Base-by-base conservation (phyloP, 2,797 vertebrate species). In the Clarias platycephalus region DNA sequence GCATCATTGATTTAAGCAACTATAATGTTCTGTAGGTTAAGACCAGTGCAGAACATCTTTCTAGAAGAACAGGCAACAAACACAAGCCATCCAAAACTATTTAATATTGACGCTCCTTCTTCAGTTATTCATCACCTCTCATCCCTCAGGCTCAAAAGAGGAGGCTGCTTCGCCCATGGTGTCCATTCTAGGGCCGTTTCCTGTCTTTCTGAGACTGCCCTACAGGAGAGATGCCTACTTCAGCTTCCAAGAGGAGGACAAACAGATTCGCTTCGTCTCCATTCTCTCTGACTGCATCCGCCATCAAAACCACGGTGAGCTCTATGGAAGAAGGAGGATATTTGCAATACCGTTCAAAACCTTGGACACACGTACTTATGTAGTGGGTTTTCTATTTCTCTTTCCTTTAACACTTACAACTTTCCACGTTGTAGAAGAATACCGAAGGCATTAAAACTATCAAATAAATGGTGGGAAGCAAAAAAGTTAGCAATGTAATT, bases 171-270 rank as follows among this genome's bases (percentile, higher is more conserved):
- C 92, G 0, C 91, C 93, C 68, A 91, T 94, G 0, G 89, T 95
- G 16, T 86, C 90, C 0, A 87, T 95, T 81, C 93, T 96, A 0
- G 95, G 90, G 83, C 92, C 90, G 0, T 96, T 95, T 87, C 95
- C 96, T 0, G 96, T 97, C 34, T 97, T 94, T 89, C 92, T 98
- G 88, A 95, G 95, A 92, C 95, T 96, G 85, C 96, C 96, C 0
- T 97, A 96, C 81, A 80, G 89, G 86, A 93, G 93, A 74, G 94
- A 96, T 31, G 92, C 91, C 85, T 96, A 93, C 94, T 98, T 96
- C 90, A 95, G 96, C 89, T 97, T 96, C 91, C 84, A 90, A 0
- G 91, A 96, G 88, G 91, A 93, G 0, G 90, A 86, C 0, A 91
- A 93, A 53, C 95, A 95, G 90, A 90, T 90, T 71, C 89, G 62